Evolutionary conservation across 1,140 invertebrate species (phyloP).

Genomic region (Ceratina japonica): DNA sequence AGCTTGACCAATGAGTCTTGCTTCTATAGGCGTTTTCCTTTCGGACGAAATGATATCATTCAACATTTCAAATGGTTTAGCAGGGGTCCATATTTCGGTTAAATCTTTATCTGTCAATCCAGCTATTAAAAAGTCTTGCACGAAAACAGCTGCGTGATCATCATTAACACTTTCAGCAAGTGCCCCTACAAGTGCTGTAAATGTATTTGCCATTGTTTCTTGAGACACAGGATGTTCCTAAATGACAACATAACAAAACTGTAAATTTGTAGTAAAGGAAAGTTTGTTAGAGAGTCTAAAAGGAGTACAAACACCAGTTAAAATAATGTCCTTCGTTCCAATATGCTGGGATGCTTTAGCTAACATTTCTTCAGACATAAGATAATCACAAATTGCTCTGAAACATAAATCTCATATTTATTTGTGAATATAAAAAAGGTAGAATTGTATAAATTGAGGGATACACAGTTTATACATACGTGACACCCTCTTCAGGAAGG

Average conservation of each 20-base stretch:
- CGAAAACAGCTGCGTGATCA: slow-evolving; percentile 84
- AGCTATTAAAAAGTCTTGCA: slow-evolving; percentile 92
- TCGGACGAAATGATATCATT: slow-evolving; percentile 81
- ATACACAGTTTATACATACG: slow-evolving; percentile 72
- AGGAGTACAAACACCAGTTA: slow-evolving; percentile 83
- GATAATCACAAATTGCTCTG: slow-evolving; percentile 83
- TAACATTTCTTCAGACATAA: slow-evolving; percentile 84
- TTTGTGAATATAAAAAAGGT: slow-evolving; percentile 8
- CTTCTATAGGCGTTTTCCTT: slow-evolving; percentile 82
- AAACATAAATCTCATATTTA: slow-evolving; percentile 36
- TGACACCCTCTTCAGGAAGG: slow-evolving; percentile 86
- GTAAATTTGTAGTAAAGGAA: slow-evolving; percentile 32
- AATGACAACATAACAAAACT: slow-evolving; percentile 67
- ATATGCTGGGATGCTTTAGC: slow-evolving; percentile 86
- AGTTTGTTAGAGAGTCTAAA: background rate
- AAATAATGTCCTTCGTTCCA: slow-evolving; percentile 90
- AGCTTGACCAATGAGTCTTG: slow-evolving; percentile 88
- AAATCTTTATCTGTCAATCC: slow-evolving; percentile 90
- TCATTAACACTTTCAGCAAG: slow-evolving; percentile 79
- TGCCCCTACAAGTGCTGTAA: slow-evolving; percentile 91
- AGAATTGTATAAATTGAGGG: background rate
- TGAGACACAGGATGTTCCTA: slow-evolving; percentile 88
- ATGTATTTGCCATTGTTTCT: slow-evolving; percentile 85
- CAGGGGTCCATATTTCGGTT: slow-evolving; percentile 89
- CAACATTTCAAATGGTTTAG: slow-evolving; percentile 87